A percentile compares a stretch with the other conserved stretches of the same genome.
phyloP scores from a whole-genome alignment of 2,797 vertebrate species.

The Pseudocheirus occidentalis region DNA sequence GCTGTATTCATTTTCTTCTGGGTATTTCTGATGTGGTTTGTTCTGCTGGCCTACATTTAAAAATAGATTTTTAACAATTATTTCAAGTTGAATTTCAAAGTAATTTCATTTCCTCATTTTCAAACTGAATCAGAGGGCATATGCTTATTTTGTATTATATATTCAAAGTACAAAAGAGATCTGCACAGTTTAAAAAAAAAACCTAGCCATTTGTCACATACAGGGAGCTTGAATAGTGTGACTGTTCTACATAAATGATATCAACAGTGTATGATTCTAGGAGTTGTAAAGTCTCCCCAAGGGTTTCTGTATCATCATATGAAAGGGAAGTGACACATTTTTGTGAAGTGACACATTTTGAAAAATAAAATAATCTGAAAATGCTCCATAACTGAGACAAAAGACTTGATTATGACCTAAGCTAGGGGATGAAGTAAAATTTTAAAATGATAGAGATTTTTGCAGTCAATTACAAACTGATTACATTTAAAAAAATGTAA shows the following conservation, averaged over 20 bases:
- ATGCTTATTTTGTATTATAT: neutral
- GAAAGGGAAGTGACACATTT: neutral
- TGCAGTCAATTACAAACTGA: constrained; percentile 23
- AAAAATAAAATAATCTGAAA: neutral
- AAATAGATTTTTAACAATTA: constrained; percentile 8
- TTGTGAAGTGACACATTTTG: neutral
- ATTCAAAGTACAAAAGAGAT: neutral
- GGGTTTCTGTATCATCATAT: neutral
- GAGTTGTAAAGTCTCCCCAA: neutral
- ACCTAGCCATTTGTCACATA: neutral
- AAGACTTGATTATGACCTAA: neutral
- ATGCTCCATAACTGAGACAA: neutral
- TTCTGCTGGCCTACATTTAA: neutral
- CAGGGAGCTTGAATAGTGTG: neutral
- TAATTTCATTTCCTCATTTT: constrained; percentile 11
- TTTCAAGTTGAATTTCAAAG: constrained; percentile 1
- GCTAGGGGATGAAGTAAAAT: constrained; percentile 23
- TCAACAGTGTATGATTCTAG: neutral
- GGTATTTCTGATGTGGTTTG: neutral
- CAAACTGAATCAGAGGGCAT: neutral
- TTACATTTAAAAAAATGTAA: too few relatives aligned
- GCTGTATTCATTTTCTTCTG: neutral
- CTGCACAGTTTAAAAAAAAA: neutral
- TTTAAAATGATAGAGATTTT: constrained; percentile 6
- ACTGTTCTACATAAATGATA: neutral